Evolutionary conservation across 1,140 invertebrate species (phyloP), one percentile per base, ranked within the genome.

Genomic region (Danaus melanippus): DNA sequence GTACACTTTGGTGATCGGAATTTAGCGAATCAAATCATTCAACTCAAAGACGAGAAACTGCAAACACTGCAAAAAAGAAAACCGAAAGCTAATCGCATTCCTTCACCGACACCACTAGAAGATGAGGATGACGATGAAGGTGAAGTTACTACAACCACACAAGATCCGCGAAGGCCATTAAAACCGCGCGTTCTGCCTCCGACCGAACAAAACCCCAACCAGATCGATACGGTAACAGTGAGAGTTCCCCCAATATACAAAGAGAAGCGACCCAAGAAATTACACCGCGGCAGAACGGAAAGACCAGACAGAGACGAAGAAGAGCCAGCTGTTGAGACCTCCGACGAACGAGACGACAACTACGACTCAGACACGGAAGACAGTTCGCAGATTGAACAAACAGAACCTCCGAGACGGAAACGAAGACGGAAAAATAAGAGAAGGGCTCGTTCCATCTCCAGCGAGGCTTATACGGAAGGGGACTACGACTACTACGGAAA

Each of bases 181-280:
- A 73, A 74, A 42, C 85, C 87, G 0, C 76, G 82, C 8, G 79
- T 88, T 8, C 58, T 87, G 9, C 86, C 86, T 0, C 86, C 85
- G 0, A 87, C 85, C 1, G 85, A 88, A 57, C 79, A 88, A 40
- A 84, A 88, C 53, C 86, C 86, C 0, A 78, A 76, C 10, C 77
- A 86, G 62, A 88, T 88, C 8, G 86, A 88, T 49, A 88, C 87
- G 2, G 74, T 88, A 1, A 87, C 87, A 8, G 87, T 88, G 10
- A 62, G 84, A 39, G 83, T 88, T 15, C 87, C 87, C 0, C 85
- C 87, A 0, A 87, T 88, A 50, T 85, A 86, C 52, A 79, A 73
- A 66, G 84, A 83, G 32, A 82, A 82, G 55, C 80, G 74, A 11
- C 87, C 87, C 10, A 82, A 76, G 42, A 86, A 86, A 64, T 58